These are phyloP conservation scores for Drosophila setosimentum DNA, from an alignment of 2,888 invertebrate species.

Conservation along the genomic window DNA sequence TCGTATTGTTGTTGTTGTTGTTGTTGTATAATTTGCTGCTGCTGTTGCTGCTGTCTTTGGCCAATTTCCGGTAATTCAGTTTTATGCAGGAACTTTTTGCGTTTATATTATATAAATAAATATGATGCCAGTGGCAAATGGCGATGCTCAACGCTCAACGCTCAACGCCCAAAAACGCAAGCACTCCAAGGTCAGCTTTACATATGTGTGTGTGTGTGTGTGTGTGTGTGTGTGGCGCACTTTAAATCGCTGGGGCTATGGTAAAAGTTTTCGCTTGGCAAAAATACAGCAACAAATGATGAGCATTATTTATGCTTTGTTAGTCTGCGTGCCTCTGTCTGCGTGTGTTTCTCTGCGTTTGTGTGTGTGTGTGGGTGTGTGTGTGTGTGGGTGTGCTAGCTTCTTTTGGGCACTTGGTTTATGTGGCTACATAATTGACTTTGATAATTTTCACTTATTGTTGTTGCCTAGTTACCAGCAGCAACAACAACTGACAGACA, in stretches of 20 bases:
- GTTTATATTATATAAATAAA: slow-evolving; percentile 75
- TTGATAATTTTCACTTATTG: slow-evolving; percentile 81
- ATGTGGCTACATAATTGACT: slow-evolving; percentile 75
- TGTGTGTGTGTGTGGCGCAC: slow-evolving; percentile 27
- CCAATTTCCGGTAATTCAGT: slow-evolving; percentile 82
- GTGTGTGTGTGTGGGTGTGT: slow-evolving; percentile 12
- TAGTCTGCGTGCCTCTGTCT: background rate
- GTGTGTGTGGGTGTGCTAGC: slow-evolving; percentile 18
- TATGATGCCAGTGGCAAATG: slow-evolving; percentile 63
- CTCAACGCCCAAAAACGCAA: slow-evolving; percentile 21
- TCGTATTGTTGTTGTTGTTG: slow-evolving; percentile 30
- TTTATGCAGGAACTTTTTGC: slow-evolving; percentile 81
- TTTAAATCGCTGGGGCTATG: slow-evolving; percentile 55
- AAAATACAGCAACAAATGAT: slow-evolving; percentile 49
- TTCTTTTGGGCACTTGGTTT: slow-evolving; percentile 57
- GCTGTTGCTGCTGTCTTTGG: slow-evolving; percentile 60
- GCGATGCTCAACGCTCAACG: slow-evolving; percentile 30
- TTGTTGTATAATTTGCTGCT: slow-evolving; percentile 36
- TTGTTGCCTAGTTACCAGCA: slow-evolving; percentile 56
- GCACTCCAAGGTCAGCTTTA: slow-evolving; percentile 50
- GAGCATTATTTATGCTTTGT: slow-evolving; percentile 58
- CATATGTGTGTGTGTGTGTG: slow-evolving; percentile 1
- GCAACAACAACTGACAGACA: slow-evolving; percentile 19
- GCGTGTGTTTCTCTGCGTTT: background rate
- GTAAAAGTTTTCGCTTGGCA: slow-evolving; percentile 49